Evolutionary conservation across 2,797 vertebrate species (phyloP).

Genomic region (Cirrhinus molitorella): DNA sequence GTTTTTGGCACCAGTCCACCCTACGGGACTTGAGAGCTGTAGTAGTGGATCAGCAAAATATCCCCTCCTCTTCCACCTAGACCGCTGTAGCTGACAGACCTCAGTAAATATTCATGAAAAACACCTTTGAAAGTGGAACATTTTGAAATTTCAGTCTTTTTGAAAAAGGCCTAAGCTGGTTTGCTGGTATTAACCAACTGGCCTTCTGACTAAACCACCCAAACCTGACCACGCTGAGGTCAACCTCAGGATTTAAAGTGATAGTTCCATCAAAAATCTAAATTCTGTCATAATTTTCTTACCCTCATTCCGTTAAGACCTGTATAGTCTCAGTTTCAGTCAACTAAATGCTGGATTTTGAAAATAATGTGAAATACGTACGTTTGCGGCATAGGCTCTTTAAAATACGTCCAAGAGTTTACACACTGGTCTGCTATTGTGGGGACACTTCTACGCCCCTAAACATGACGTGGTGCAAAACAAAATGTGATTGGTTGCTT

Average conservation of each 20-base stretch:
- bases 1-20: slow-evolving; percentile 8
- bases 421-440: too few species aligned
- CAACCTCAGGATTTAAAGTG: not conserved
- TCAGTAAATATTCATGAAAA: slow-evolving; percentile 13
- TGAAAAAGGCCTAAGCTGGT: not conserved
- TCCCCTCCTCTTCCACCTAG: not conserved
- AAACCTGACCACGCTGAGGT: not conserved
- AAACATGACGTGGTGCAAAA: too few species aligned
- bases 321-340: too few species aligned
- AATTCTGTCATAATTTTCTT: not conserved
- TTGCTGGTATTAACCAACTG: not conserved
- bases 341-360: too few species aligned
- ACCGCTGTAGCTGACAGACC: not conserved
- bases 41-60: slow-evolving; percentile 7
- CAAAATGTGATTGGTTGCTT: too few species aligned
- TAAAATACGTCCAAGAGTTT: too few species aligned
- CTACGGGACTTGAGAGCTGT: slow-evolving; percentile 1
- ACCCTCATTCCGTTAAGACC: not conserved
- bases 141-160: not conserved
- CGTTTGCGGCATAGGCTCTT: too few species aligned
- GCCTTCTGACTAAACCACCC: not conserved
- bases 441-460: too few species aligned
- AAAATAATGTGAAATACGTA: too few species aligned
- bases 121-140: slow-evolving; percentile 4
- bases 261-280: not conserved